Conservation (phyloP, 2,113 vertebrate genomes). For the Phalacrocorax brasilianus region DNA sequence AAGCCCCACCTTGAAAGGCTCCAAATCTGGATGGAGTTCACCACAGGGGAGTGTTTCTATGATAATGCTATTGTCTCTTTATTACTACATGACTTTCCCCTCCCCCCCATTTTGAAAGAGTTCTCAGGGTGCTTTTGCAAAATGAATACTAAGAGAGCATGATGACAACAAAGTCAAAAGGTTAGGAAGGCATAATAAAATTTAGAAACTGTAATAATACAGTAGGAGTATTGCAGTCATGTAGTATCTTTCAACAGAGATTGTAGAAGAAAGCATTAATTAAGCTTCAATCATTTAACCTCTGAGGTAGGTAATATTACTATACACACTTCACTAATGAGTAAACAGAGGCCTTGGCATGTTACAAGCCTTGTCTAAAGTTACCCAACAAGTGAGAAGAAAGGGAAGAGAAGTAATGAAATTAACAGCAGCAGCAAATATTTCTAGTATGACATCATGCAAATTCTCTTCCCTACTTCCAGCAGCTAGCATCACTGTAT, state of each 20-base stretch:
- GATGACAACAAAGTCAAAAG: background rate
- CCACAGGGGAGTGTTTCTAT: background rate
- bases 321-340: background rate
- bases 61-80: background rate
- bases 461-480: background rate
- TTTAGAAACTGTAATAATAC: background rate
- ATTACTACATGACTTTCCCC: background rate
- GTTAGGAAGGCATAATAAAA: background rate
- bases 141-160: background rate
- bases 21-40: background rate
- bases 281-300: constrained; percentile 35
- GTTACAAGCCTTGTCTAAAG: background rate
- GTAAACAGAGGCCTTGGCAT: background rate
- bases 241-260: background rate
- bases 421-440: background rate
- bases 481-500: background rate
- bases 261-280: constrained; percentile 29
- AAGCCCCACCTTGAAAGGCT: background rate
- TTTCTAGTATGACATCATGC: background rate
- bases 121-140: background rate
- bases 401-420: background rate
- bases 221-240: background rate
- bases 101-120: background rate
- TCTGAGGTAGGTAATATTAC: constrained; percentile 12
- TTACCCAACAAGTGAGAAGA: background rate